Evolutionary conservation across 1,140 invertebrate species (phyloP).

Genomic region (Heterodera carotae): DNA sequence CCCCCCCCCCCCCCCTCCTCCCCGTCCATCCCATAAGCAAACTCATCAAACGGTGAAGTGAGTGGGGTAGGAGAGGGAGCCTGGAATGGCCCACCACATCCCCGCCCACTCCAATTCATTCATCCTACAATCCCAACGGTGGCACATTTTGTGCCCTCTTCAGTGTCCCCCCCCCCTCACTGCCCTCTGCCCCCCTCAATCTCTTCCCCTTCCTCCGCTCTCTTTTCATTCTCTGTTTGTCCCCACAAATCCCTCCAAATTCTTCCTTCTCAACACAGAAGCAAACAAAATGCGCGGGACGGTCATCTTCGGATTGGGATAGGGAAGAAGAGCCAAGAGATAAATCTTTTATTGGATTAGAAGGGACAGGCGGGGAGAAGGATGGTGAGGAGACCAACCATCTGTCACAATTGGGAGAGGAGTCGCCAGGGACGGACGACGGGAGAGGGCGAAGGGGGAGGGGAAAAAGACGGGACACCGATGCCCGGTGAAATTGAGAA

Average conservation of each 20-base stretch:
- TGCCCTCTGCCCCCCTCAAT: not conserved
- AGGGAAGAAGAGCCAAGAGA: not conserved
- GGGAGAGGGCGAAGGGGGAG: no score
- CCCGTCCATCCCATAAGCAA: not conserved
- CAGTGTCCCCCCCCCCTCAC: no score
- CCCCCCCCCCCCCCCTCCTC: not conserved
- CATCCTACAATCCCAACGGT: not conserved
- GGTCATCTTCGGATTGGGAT: not conserved
- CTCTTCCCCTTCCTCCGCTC: no score
- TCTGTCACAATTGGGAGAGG: not conserved
- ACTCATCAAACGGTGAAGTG: constrained; percentile 16
- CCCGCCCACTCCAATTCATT: not conserved
- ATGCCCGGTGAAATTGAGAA: not conserved
- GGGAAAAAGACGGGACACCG: not conserved
- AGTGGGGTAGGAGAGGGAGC: not conserved
- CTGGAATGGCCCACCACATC: not conserved
- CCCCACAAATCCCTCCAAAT: not conserved
- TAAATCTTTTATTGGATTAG: constrained; percentile 3
- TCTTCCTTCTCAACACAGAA: not conserved
- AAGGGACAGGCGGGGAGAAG: not conserved
- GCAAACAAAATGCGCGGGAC: not conserved
- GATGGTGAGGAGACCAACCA: not conserved
- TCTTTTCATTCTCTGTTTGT: not conserved
- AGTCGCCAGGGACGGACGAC: no score
- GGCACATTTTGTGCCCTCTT: not conserved